phyloP scores from a whole-genome alignment of 2,888 invertebrate species.

The Troides aeacus region DNA sequence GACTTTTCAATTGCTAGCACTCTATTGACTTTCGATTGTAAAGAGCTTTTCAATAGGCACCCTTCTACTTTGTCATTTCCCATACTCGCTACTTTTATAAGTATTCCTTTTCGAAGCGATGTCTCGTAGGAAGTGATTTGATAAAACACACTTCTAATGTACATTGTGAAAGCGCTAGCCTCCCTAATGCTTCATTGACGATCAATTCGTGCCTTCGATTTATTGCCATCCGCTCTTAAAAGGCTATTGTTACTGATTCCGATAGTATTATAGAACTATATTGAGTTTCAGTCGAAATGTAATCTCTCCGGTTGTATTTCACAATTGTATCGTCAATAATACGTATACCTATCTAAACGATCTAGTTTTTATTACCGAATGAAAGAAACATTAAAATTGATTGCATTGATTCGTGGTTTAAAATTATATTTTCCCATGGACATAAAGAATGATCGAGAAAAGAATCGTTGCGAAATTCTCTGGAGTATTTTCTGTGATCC shows the following conservation, averaged over 20 bases:
- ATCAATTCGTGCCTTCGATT: conserved; percentile 69
- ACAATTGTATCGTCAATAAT: conserved; percentile 36
- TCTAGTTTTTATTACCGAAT: not conserved
- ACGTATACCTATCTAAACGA: conserved; percentile 8
- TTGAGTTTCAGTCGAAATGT: conserved; percentile 48
- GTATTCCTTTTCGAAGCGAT: conserved; percentile 55
- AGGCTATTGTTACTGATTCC: conserved; percentile 63
- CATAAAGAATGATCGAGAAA: conserved; percentile 38
- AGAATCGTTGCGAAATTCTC: conserved; percentile 42
- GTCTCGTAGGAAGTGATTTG: conserved; percentile 73
- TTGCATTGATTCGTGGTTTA: conserved; percentile 32
- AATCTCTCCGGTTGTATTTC: conserved; percentile 51
- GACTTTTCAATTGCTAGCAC: conserved; percentile 75
- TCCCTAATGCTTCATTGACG: conserved; percentile 73
- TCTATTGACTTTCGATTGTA: conserved; percentile 62
- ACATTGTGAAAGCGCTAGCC: conserved; percentile 68
- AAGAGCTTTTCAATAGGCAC: conserved; percentile 53
- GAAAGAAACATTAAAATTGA: not conserved
- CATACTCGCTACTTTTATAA: conserved; percentile 69
- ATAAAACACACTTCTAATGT: conserved; percentile 76
- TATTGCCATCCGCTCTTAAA: conserved; percentile 69
- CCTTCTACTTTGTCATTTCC: conserved; percentile 74
- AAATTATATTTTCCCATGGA: conserved; percentile 37
- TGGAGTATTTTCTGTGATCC: conserved; percentile 44
- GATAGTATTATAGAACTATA: conserved; percentile 65